phyloP scores from a whole-genome alignment of 2,113 vertebrate species.

The Vulpes vulpes region DNA sequence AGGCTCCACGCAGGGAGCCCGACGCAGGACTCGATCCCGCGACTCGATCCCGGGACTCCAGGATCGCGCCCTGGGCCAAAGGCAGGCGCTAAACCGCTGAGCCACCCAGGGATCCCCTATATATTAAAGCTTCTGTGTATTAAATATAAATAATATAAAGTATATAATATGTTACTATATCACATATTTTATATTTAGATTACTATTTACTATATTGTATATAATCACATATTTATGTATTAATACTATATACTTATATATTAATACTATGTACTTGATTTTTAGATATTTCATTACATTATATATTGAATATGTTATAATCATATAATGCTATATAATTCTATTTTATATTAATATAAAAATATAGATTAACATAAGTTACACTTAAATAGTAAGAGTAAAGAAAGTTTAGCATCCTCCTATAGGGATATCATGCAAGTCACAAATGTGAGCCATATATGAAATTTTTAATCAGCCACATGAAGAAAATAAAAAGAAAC shows the following conservation, averaged over 20 bases:
- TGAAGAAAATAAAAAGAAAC: slow-evolving; percentile 18
- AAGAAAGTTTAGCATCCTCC: neutral
- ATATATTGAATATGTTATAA: neutral
- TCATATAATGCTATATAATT: neutral
- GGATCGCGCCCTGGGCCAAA: too few relatives aligned
- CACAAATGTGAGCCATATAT: neutral
- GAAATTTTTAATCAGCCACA: neutral
- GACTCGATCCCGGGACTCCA: too few relatives aligned
- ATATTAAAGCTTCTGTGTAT: too few relatives aligned
- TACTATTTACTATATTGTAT: neutral
- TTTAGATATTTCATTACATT: neutral
- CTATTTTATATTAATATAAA: neutral
- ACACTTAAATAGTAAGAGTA: neutral
- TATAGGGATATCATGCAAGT: neutral
- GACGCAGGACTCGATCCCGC: too few relatives aligned
- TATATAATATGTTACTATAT: neutral
- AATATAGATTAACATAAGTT: neutral
- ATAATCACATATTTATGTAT: neutral
- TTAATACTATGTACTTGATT: neutral
- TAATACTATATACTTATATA: neutral
- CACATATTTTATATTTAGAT: neutral
- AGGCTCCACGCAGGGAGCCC: too few relatives aligned
- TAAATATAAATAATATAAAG: neutral
- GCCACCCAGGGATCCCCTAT: too few relatives aligned
- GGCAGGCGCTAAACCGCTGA: too few relatives aligned